Conservation (phyloP, 2,113 vertebrate genomes). For the Gasterosteus aculeatus region DNA sequence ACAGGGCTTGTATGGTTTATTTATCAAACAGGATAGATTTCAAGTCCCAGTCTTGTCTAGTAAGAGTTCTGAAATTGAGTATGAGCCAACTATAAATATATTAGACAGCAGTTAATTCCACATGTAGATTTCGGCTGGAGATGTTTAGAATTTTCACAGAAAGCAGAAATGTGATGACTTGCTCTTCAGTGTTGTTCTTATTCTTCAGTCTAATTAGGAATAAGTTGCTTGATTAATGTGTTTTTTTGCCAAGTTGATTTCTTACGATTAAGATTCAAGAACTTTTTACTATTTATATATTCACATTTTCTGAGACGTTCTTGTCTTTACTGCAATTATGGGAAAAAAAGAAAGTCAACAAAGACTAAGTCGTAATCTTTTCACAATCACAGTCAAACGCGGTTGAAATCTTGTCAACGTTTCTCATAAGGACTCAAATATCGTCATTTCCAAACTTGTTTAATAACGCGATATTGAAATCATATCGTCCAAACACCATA, state of each 20-base stretch:
- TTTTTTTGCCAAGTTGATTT: background rate
- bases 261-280: too few species aligned
- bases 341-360: background rate
- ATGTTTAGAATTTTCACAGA: background rate
- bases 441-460: background rate
- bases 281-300: background rate
- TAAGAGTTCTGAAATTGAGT: background rate
- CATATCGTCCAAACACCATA: background rate
- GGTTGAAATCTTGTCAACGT: background rate
- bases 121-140: background rate
- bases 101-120: background rate
- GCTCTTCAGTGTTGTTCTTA: background rate
- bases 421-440: background rate
- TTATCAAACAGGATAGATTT: background rate
- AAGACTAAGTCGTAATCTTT: background rate
- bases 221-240: background rate
- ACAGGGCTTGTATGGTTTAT: background rate
- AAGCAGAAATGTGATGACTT: background rate
- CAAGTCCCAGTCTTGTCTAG: too few species aligned
- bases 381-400: background rate
- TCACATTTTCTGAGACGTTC: background rate
- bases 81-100: background rate
- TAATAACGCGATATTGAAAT: background rate
- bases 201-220: background rate
- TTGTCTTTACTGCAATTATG: background rate